phyloP scores from a whole-genome alignment of 2,888 invertebrate genomes.

The Cheilosia pagana region DNA sequence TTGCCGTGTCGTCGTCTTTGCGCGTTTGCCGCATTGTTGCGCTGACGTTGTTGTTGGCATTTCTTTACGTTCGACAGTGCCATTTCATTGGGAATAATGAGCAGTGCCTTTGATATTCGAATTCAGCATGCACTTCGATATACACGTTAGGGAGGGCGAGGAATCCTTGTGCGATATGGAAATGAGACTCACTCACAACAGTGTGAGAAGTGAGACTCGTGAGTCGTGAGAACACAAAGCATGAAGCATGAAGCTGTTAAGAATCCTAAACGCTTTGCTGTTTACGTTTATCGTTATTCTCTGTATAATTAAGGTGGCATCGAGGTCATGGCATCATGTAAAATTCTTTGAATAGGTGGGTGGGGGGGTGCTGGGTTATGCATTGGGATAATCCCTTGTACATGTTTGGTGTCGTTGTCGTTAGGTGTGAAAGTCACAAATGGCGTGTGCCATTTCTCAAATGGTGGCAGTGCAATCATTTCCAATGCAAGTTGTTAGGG shows the following conservation, averaged over 20 bases:
- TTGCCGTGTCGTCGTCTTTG: slow-evolving; percentile 9
- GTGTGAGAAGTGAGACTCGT: neutral
- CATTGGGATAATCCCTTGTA: no score
- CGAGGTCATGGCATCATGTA: slow-evolving; percentile 22
- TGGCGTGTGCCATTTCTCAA: no score
- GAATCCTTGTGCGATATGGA: slow-evolving; percentile 30
- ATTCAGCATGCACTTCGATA: slow-evolving; percentile 51
- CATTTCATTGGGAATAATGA: slow-evolving; percentile 69
- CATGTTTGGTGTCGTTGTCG: no score
- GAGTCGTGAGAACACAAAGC: slow-evolving; percentile 40
- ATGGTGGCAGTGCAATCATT: no score
- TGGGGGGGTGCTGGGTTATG: no score
- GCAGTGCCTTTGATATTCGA: slow-evolving; percentile 65
- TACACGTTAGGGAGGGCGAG: neutral
- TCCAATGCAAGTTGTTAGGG: no score
- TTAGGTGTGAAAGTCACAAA: no score
- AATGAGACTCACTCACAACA: slow-evolving; percentile 17
- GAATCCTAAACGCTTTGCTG: slow-evolving; percentile 36
- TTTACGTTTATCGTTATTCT: slow-evolving; percentile 35
- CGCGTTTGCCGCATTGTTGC: slow-evolving; percentile 2
- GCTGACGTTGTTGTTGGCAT: slow-evolving; percentile 41
- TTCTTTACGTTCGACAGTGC: slow-evolving; percentile 55
- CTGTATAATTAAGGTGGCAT: slow-evolving; percentile 51
- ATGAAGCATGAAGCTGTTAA: slow-evolving; percentile 14
- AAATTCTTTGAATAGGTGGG: neutral